Percentiles rank a stretch among this genome's conserved stretches.
phyloP scores from a whole-genome alignment of 2,888 invertebrate species.

The Melanophora roralis region DNA sequence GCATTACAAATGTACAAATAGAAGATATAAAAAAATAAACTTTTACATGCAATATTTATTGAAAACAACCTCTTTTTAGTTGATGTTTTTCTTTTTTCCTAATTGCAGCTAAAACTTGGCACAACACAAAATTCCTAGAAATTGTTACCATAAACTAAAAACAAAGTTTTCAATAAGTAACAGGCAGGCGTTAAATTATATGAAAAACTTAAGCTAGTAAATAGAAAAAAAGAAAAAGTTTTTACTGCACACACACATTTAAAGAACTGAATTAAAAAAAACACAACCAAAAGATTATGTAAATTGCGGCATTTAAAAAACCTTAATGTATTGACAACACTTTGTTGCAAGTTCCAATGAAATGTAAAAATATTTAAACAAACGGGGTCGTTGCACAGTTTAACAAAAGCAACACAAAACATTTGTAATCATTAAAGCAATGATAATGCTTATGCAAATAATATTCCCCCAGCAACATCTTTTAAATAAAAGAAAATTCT shows the following conservation, averaged over 20 bases:
- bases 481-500: neutral
- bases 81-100: too few relatives aligned
- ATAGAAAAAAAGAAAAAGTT: neutral
- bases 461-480: neutral
- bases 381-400: neutral
- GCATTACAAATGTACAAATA: neutral
- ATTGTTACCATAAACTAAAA: neutral
- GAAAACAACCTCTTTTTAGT: neutral
- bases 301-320: neutral
- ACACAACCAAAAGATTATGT: too few relatives aligned
- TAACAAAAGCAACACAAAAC: neutral
- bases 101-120: neutral
- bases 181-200: neutral
- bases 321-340: conserved; percentile 12
- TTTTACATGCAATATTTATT: conserved; percentile 13
- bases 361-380: neutral
- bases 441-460: neutral
- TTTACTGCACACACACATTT: too few relatives aligned
- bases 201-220: neutral
- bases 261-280: too few relatives aligned
- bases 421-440: neutral
- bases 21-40: neutral
- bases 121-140: neutral
- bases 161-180: neutral
- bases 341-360: conserved; percentile 19